phyloP scores from a whole-genome alignment of 35 echinoderm and acorn worm genomes.

The Lytechinus pictus region DNA sequence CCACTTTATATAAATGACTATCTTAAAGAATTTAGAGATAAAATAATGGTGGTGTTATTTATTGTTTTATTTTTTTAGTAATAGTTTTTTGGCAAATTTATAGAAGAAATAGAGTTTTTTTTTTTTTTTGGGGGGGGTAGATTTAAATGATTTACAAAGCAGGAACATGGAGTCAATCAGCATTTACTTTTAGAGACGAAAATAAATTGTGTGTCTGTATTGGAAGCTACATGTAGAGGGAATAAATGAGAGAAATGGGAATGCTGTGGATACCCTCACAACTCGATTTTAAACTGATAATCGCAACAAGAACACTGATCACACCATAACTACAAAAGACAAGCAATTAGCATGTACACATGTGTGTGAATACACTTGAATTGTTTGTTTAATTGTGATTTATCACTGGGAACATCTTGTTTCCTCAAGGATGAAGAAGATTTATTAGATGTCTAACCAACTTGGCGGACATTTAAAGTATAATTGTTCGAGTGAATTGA shows the following conservation, averaged over 20 bases:
- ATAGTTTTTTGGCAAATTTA: no score
- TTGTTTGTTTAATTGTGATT: not conserved
- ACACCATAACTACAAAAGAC: not conserved
- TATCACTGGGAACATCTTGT: not conserved
- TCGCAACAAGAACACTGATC: not conserved
- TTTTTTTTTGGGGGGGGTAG: no score
- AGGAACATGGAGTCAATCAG: no score
- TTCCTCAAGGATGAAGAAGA: not conserved
- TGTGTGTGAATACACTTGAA: not conserved
- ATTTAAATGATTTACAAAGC: no score
- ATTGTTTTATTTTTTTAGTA: not conserved
- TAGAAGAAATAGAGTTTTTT: no score
- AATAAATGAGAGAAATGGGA: not conserved
- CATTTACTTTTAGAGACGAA: no score
- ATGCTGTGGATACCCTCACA: not conserved
- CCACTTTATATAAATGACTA: not conserved
- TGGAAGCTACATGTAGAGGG: not conserved
- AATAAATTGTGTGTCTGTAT: no score
- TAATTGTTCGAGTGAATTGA: not conserved
- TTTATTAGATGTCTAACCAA: not conserved
- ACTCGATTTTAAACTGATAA: no score
- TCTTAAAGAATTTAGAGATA: not conserved
- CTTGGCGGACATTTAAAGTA: not conserved
- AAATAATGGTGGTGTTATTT: not conserved
- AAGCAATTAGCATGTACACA: not conserved